A percentile compares a stretch with the other conserved stretches of the same genome.
Evolutionary conservation across 2,888 invertebrate species (phyloP).

Genomic region (Microplitis deprimator): DNA sequence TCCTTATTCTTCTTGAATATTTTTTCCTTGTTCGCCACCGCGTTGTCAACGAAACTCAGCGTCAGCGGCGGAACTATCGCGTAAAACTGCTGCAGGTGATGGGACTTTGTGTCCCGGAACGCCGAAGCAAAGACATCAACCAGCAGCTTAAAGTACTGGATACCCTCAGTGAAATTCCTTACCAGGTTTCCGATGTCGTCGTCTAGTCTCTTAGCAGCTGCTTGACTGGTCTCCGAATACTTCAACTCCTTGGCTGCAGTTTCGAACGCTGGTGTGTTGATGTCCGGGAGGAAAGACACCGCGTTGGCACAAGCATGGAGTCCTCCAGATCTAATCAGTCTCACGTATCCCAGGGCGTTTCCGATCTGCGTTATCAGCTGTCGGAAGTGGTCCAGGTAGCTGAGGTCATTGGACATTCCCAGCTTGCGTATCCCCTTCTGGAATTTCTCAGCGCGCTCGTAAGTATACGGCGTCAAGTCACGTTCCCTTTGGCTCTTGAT

Average conservation of each 20-base stretch:
- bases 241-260: constrained; percentile 76
- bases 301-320: constrained; percentile 93
- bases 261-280: constrained; percentile 78
- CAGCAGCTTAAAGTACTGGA: constrained; percentile 90
- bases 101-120: constrained; percentile 85
- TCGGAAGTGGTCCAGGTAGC: constrained; percentile 94
- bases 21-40: constrained; percentile 92
- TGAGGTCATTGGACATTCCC: constrained; percentile 84
- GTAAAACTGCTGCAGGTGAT: constrained; percentile 92
- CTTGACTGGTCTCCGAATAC: constrained; percentile 76
- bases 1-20: constrained; percentile 90
- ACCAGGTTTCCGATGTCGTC: constrained; percentile 84
- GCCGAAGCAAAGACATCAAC: constrained; percentile 94
- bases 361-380: constrained; percentile 93
- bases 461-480: constrained; percentile 82
- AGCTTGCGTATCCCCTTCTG: constrained; percentile 91
- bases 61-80: constrained; percentile 94
- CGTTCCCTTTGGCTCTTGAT: constrained; percentile 80
- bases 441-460: constrained; percentile 93
- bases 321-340: constrained; percentile 94
- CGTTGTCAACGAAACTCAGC: constrained; percentile 94
- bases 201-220: constrained; percentile 82
- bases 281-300: constrained; percentile 89
- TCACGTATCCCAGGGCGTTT: constrained; percentile 96
- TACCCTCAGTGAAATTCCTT: constrained; percentile 88